Percentiles rank a stretch among this genome's conserved stretches.
phyloP scores from a whole-genome alignment of 2,797 vertebrate species.

The Macropus fuliginosus region DNA sequence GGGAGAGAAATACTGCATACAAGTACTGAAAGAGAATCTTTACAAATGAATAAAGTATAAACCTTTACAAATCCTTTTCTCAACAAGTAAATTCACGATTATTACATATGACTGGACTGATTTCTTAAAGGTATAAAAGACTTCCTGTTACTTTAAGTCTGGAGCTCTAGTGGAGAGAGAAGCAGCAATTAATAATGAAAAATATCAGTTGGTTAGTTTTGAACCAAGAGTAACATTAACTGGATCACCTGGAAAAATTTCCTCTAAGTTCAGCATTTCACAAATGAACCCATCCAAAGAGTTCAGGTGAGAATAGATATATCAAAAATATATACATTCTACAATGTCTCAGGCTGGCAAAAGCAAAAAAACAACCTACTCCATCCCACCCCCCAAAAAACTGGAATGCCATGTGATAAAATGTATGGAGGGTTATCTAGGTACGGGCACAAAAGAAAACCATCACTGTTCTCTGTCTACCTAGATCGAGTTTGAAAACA shows the following conservation, averaged over 20 bases:
- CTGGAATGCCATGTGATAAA: not conserved
- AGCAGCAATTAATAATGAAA: slow-evolving; percentile 43
- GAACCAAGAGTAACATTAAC: slow-evolving; percentile 64
- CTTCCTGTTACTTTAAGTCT: slow-evolving; percentile 49
- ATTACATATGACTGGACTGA: slow-evolving; percentile 37
- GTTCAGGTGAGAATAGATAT: not conserved
- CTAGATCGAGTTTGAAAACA: slow-evolving; percentile 58
- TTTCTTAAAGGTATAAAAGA: slow-evolving; percentile 46
- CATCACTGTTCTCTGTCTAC: slow-evolving; percentile 45
- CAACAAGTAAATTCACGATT: slow-evolving; percentile 15
- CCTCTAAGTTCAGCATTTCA: slow-evolving; percentile 48
- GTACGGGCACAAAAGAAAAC: slow-evolving; percentile 65
- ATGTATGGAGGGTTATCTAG: slow-evolving; percentile 20
- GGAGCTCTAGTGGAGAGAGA: slow-evolving; percentile 13
- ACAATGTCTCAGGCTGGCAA: slow-evolving; percentile 11
- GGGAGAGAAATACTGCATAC: not conserved
- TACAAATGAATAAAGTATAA: slow-evolving; percentile 25
- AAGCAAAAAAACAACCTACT: not conserved
- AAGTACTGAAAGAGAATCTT: slow-evolving; percentile 23
- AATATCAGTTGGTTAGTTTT: slow-evolving; percentile 41
- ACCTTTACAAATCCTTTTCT: slow-evolving; percentile 30
- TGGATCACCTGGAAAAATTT: slow-evolving; percentile 65
- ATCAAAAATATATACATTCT: not conserved
- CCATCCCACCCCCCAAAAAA: not conserved
- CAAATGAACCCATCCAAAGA: slow-evolving; percentile 57